Evolutionary conservation across 2,888 invertebrate genomes (phyloP).

Genomic region (Lomographa bimaculata): DNA sequence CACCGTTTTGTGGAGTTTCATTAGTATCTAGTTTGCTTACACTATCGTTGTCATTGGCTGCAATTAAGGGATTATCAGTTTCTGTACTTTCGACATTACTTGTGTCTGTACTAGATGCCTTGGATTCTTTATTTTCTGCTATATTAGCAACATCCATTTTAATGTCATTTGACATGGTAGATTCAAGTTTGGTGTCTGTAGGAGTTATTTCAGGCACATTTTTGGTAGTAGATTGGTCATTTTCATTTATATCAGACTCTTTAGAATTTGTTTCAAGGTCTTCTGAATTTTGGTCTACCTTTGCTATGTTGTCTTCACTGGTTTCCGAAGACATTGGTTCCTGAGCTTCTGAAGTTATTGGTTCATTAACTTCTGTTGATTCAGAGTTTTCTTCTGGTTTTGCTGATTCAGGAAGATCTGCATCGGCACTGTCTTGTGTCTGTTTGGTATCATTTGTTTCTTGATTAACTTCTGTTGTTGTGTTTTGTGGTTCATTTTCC

Average conservation of each 20-base stretch:
- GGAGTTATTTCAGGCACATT: slow-evolving; percentile 18
- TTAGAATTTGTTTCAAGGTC: slow-evolving; percentile 1
- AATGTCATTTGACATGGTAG: slow-evolving; percentile 14
- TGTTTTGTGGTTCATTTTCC: background rate
- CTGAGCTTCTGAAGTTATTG: slow-evolving; percentile 4
- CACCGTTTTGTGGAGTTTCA: slow-evolving; percentile 1
- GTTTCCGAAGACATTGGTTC: no score
- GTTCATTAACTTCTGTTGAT: background rate
- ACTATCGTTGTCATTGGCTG: slow-evolving; percentile 5
- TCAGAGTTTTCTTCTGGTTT: slow-evolving; percentile 7
- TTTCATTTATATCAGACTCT: slow-evolving; percentile 2
- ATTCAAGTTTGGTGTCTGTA: slow-evolving; percentile 7
- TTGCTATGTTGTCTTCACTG: no score
- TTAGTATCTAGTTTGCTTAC: slow-evolving; percentile 7
- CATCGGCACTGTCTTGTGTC: background rate
- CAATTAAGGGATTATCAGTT: slow-evolving; percentile 1
- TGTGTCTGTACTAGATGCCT: slow-evolving; percentile 6
- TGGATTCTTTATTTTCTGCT: slow-evolving; percentile 10
- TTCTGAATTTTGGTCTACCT: slow-evolving; percentile 3
- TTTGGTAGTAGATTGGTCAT: slow-evolving; percentile 18
- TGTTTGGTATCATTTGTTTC: slow-evolving; percentile 4
- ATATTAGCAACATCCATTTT: slow-evolving; percentile 25
- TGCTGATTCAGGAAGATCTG: background rate
- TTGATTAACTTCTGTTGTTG: slow-evolving; percentile 2
- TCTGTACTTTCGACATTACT: slow-evolving; percentile 12